Conservation (phyloP, 2,888 invertebrate genomes). For the Aelia acuminata region DNA sequence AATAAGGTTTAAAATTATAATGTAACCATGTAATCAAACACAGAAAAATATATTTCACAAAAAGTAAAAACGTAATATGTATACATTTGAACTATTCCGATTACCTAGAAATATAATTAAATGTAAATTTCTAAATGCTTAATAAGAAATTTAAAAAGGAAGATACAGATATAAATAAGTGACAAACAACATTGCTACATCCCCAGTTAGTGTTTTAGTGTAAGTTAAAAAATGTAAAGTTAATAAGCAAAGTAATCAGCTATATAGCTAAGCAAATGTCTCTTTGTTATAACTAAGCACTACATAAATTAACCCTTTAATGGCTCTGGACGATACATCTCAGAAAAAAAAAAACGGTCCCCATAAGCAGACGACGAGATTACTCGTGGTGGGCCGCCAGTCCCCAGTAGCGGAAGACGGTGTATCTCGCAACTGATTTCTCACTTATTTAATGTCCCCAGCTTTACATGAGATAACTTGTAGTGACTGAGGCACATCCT, state of each 20-base stretch:
- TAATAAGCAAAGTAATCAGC: not conserved
- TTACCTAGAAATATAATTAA: not conserved
- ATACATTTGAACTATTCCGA: not conserved
- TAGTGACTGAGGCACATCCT: too few species aligned
- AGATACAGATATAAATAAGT: not conserved
- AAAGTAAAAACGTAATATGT: not conserved
- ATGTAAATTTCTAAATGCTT: not conserved
- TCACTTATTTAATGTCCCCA: too few species aligned
- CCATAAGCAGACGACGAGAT: too few species aligned
- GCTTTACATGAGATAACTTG: too few species aligned
- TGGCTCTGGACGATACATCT: too few species aligned
- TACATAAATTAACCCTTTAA: too few species aligned
- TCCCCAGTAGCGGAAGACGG: too few species aligned
- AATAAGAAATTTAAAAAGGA: not conserved
- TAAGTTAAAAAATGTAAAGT: not conserved
- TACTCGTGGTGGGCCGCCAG: too few species aligned
- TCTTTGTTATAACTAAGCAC: not conserved
- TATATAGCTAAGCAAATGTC: not conserved
- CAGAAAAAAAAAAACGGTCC: too few species aligned
- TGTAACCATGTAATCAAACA: not conserved
- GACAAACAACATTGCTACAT: not conserved
- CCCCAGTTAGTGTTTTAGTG: not conserved
- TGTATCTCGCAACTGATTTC: too few species aligned
- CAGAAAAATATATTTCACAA: not conserved
- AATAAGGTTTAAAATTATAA: not conserved